These are phyloP conservation scores for Clanis bilineata DNA, from an alignment of 2,888 invertebrate genomes.

Conservation along the genomic window DNA sequence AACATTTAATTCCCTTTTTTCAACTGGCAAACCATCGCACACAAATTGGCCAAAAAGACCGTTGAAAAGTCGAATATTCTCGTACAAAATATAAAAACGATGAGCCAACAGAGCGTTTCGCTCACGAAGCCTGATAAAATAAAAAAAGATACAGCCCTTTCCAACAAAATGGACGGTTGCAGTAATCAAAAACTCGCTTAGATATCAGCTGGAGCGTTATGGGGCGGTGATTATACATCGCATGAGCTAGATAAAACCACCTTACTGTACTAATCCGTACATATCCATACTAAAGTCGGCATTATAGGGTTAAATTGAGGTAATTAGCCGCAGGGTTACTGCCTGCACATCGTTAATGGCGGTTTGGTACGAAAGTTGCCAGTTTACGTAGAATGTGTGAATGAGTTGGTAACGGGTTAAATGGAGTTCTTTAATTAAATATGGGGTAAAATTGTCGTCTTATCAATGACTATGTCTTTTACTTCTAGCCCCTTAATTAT, in stretches of 20 bases:
- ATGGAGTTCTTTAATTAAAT: not conserved
- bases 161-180: not conserved
- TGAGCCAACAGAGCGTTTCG: not conserved
- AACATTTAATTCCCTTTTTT: no score
- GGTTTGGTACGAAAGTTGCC: not conserved
- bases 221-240: not conserved
- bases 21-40: no score
- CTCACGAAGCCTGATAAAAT: not conserved
- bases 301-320: slow-evolving; percentile 14
- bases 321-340: slow-evolving; percentile 14
- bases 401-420: not conserved
- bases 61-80: not conserved
- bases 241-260: slow-evolving; percentile 11
- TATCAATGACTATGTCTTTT: not conserved
- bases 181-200: slow-evolving; percentile 7
- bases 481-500: no score
- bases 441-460: not conserved
- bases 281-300: slow-evolving; percentile 12
- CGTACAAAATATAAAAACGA: not conserved
- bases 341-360: not conserved
- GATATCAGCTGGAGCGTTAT: slow-evolving; percentile 1
- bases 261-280: slow-evolving; percentile 7
- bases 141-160: not conserved
- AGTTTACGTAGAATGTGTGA: not conserved
- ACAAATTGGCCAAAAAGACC: no score